Conservation (phyloP, 2,797 vertebrate species). For the Clarias fuscus region DNA sequence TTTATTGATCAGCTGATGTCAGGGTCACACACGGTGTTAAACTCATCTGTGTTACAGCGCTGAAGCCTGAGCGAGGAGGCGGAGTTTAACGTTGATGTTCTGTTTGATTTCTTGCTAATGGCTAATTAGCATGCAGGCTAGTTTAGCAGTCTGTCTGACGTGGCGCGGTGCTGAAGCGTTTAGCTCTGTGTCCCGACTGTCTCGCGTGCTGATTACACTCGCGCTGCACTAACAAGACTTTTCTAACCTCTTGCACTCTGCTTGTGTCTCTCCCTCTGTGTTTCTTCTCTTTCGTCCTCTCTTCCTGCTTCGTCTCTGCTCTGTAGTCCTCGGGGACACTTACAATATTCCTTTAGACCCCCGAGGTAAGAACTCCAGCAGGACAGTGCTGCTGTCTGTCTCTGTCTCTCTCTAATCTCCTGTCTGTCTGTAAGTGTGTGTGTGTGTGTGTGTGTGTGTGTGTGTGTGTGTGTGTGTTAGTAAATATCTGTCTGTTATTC, state of each 20-base stretch:
- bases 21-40: background rate
- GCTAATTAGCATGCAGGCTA: background rate
- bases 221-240: constrained; percentile 73
- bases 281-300: constrained; percentile 5
- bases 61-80: too few species aligned
- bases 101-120: background rate
- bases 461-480: background rate
- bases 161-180: background rate
- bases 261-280: constrained; percentile 64
- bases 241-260: constrained; percentile 88
- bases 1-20: too few species aligned
- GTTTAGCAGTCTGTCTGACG: background rate
- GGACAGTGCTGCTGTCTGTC: constrained; percentile 16
- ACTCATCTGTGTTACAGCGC: background rate
- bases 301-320: constrained; percentile 78
- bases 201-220: constrained; percentile 67
- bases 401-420: background rate
- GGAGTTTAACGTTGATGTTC: background rate
- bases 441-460: background rate
- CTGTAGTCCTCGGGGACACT: constrained; percentile 98
- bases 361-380: constrained; percentile 89
- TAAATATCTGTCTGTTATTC: constrained; percentile 37
- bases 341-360: constrained; percentile 99
- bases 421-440: background rate
- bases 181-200: background rate